Evolutionary conservation across 2,888 invertebrate genomes (phyloP), one percentile per base, ranked within the genome.

Genomic region (Desoria tigrina): DNA sequence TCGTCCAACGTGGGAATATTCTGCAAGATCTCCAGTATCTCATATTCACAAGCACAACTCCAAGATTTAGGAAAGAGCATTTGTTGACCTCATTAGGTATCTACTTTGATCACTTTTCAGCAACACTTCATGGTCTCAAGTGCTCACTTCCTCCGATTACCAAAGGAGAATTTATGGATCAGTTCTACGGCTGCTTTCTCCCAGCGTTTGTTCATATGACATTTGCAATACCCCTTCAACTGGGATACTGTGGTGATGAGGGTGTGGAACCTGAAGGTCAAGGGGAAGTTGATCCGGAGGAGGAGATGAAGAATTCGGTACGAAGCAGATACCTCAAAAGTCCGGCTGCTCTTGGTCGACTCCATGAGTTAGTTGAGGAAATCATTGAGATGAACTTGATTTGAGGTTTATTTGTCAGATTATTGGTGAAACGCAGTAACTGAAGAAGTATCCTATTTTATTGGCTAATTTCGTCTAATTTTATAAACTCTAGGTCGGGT

Each of bases 221-320:
- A 6, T 73, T 73, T 59, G 72, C 70, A 3, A 55, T 73, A 45
- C 66, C 66, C 1, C 55, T 73, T 7, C 72, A 73, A 18, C 51
- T 73, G 3, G 70, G 70, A n/a, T 32, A 32, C 32, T 7, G 4
- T 32, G 32, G 32, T 18, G n/a, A 6, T 21, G 27, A n/a, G 16
- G 32, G 32, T 18, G n/a, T 1, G 45, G 27, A n/a, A 14, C n/a
- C 55, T n/a, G 42, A 55, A 7, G 55, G 62, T 32, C 32, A 32
- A 32, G 11, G 32, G n/a, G n/a, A n/a, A n/a, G n/a, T n/a, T n/a
- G n/a, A n/a, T 32, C 11, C 32, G 11, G 32, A 11, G 32, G 11
- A 32, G 4, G 32, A 32, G 11, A 32, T 32, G 32, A 11, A 7
- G 32, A 11, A 32, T 32, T 4, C 32, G 32, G 11, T 32, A 7